Conservation (phyloP, 2,888 invertebrate genomes). For the Melanostoma mellinum region DNA sequence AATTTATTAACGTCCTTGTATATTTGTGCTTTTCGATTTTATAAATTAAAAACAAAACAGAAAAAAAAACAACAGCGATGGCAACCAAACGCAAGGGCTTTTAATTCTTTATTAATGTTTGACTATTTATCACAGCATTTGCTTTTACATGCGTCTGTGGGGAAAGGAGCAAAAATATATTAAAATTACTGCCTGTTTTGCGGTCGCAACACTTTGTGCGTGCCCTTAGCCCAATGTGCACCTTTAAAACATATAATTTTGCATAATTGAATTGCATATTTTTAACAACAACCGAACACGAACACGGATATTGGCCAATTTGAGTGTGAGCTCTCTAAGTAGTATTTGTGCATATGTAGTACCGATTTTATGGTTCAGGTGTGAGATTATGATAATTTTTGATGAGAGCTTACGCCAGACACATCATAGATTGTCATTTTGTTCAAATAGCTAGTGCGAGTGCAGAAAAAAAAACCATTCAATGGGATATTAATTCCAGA, state of each 20-base stretch:
- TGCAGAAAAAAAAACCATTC: constrained; percentile 23
- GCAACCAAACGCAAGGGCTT: constrained; percentile 5
- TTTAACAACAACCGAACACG: not conserved
- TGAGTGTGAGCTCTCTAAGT: constrained; percentile 27
- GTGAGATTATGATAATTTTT: constrained; percentile 9
- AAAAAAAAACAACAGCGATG: constrained; percentile 12
- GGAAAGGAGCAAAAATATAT: constrained; percentile 38
- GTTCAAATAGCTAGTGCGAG: constrained; percentile 13
- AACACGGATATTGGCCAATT: not conserved
- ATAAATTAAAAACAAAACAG: constrained; percentile 1
- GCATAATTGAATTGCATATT: constrained; percentile 57
- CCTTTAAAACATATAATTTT: constrained; percentile 32
- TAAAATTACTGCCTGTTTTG: constrained; percentile 49
- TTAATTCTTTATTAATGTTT: constrained; percentile 58
- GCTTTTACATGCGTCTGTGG: constrained; percentile 3
- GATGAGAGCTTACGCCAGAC: constrained; percentile 17
- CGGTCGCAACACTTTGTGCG: constrained; percentile 5
- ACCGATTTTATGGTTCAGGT: not conserved
- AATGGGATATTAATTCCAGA: constrained; percentile 48
- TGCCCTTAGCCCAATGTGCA: not conserved
- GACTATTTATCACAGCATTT: constrained; percentile 52
- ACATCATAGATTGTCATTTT: constrained; percentile 51
- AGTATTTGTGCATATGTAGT: constrained; percentile 1
- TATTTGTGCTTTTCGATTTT: constrained; percentile 49
- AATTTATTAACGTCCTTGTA: constrained; percentile 61